These are phyloP conservation scores for Syrista parreyssii DNA, from an alignment of 2,888 invertebrate genomes.

Conservation along the genomic window DNA sequence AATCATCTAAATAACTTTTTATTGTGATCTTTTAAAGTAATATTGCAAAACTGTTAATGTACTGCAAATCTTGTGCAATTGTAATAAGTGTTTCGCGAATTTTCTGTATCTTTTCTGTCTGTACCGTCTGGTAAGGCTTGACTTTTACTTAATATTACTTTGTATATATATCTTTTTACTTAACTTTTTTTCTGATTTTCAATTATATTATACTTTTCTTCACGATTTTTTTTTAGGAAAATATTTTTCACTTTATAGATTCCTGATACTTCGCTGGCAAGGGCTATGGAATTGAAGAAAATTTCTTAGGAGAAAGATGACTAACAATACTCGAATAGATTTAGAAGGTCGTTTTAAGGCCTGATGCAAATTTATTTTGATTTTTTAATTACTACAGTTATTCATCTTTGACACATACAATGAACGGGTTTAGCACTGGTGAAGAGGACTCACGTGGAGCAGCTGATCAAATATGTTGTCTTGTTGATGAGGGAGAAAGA, in stretches of 20 bases:
- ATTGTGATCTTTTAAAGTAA: not conserved
- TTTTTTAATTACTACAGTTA: conserved; percentile 62
- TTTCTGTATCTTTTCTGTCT: conserved; percentile 70
- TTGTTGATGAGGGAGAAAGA: conserved; percentile 88
- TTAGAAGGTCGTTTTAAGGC: not conserved
- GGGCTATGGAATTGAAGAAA: too few species aligned
- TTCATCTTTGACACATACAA: conserved; percentile 72
- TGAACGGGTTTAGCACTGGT: conserved; percentile 92
- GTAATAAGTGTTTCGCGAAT: conserved; percentile 25
- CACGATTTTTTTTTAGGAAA: not conserved
- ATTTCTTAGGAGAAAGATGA: not conserved
- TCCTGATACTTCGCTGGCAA: not conserved
- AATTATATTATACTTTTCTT: not conserved
- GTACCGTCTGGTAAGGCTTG: conserved; percentile 4
- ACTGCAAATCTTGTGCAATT: not conserved
- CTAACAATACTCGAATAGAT: conserved; percentile 41
- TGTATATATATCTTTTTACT: not conserved
- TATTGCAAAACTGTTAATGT: not conserved
- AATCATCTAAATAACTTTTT: not conserved
- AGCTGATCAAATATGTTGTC: conserved; percentile 91
- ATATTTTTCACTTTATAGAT: not conserved
- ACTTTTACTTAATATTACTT: not conserved
- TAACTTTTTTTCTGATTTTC: not conserved
- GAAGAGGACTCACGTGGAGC: conserved; percentile 91
- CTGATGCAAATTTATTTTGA: not conserved